phyloP scores from a whole-genome alignment of 35 echinoderm and acorn worm genomes.

The Patiria miniata region DNA sequence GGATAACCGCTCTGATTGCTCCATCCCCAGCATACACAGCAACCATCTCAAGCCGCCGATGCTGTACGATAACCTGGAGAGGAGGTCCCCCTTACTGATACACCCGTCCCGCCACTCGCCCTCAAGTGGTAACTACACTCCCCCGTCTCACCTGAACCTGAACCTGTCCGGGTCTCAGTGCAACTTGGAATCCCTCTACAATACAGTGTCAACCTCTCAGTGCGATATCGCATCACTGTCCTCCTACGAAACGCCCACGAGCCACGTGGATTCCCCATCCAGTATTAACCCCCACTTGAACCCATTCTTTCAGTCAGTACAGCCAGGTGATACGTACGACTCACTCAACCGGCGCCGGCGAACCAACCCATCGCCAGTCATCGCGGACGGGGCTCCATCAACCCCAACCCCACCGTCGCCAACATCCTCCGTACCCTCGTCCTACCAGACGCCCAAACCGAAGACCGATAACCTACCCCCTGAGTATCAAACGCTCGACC shows the following conservation, averaged over 20 bases:
- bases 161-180: background rate
- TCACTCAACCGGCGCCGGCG: background rate
- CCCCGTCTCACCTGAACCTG: background rate
- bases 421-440: background rate
- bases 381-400: background rate
- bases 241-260: background rate
- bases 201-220: background rate
- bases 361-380: background rate
- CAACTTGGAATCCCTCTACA: background rate
- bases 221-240: background rate
- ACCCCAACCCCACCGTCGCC: background rate
- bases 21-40: background rate
- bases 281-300: background rate
- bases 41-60: background rate
- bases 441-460: background rate
- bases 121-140: background rate
- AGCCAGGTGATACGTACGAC: background rate
- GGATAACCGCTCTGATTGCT: background rate
- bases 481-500: background rate
- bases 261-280: background rate
- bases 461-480: background rate
- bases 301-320: conserved; percentile 1
- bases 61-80: conserved; percentile 2
- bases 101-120: background rate
- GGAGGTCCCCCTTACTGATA: background rate